Evolutionary conservation across 2,888 invertebrate species (phyloP), one percentile per base, ranked within the genome.

Genomic region (Clitarchus hookeri): DNA sequence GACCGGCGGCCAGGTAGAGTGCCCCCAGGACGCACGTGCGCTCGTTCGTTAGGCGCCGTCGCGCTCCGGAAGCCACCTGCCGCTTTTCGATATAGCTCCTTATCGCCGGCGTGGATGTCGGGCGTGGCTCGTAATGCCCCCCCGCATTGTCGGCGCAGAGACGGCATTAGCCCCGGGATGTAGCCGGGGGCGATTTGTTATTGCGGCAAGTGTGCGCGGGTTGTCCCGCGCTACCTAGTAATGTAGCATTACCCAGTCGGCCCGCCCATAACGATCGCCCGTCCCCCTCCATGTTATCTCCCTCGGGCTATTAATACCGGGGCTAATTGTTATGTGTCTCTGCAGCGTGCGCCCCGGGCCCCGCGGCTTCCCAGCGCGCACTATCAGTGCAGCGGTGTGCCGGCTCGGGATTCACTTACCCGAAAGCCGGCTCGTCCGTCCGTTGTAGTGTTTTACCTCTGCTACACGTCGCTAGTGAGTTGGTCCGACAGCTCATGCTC

Each of bases 201-300:
- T 65, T 65, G 65, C 65, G 65, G 65, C 65, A n/a, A 65, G 13
- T n/a, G 65, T 65, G 65, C n/a, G 23, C 8, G 65, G 19, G 23
- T 65, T 65, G 65, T n/a, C 65, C 65, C 65, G 65, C 16, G 65
- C 16, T 65, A 65, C 65, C 65, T 65, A 65, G 65, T 65, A 65
- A 65, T 65, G 65, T 65, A 65, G 65, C 65, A 65, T 65, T 65
- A 65, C 65, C 65, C 48, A 12, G 36, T 36, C 36, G 36, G 36
- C 36, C 48, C 65, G 65, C 65, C 65, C 65, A 65, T 65, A 65
- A 65, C 65, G 48, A 48, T 48, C 48, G 65, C 65, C 65, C 65
- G 13, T 23, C 65, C 65, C 65, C 8, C 65, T 16, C n/a, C n/a
- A n/a, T n/a, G n/a, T n/a, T n/a, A n/a, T n/a, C 19, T 65, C 65